Conservation (phyloP, 2,888 invertebrate genomes). For the Drosophila kanekoi region DNA sequence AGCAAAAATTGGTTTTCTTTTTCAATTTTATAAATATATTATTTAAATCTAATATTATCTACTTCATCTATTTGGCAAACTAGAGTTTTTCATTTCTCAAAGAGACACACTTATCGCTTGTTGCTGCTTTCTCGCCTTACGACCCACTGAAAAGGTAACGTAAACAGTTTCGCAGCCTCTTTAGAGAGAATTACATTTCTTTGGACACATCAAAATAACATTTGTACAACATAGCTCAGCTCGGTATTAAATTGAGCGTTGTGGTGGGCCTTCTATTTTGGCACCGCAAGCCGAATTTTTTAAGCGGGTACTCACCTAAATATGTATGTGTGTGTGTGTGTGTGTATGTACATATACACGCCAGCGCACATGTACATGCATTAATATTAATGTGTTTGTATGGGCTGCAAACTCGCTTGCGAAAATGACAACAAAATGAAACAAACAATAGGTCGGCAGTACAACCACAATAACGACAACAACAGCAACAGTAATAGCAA, state of each 20-base stretch:
- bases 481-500: constrained; percentile 2
- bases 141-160: not conserved
- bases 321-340: constrained; percentile 29
- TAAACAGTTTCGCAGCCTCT: not conserved
- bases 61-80: too few relatives aligned
- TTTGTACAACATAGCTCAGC: not conserved
- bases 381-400: constrained; percentile 19
- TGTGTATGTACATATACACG: constrained; percentile 6
- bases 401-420: constrained; percentile 62
- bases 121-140: not conserved
- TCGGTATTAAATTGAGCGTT: not conserved
- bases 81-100: too few relatives aligned
- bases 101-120: not conserved
- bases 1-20: too few relatives aligned
- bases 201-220: not conserved
- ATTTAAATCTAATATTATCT: not conserved
- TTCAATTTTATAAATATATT: not conserved
- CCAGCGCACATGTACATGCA: constrained; percentile 8
- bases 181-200: not conserved
- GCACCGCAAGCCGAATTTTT: constrained; percentile 5
- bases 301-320: constrained; percentile 29
- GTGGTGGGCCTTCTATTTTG: constrained; percentile 2
- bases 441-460: constrained; percentile 71
- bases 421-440: constrained; percentile 72
- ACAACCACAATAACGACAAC: constrained; percentile 51